These are phyloP conservation scores for Poeciliopsis occidentalis DNA, from an alignment of 2,113 vertebrate genomes.

Conservation along the genomic window DNA sequence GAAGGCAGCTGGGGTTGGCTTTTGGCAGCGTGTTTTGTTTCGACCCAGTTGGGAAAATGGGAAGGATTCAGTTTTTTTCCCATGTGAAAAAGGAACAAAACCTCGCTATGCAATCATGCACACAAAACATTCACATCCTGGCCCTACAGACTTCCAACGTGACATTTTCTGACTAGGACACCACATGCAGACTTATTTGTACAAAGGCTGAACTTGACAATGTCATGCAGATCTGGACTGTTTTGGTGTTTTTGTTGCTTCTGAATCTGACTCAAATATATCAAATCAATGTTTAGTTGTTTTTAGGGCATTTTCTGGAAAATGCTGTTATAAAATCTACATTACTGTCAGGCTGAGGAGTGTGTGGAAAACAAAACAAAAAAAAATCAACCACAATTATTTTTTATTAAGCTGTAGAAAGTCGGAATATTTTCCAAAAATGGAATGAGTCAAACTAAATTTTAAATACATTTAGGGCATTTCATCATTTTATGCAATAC, in stretches of 20 bases:
- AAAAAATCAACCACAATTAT: too few species aligned
- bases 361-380: not conserved
- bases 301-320: constrained; percentile 28
- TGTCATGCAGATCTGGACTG: constrained; percentile 76
- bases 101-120: constrained; percentile 21
- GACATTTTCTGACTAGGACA: constrained; percentile 54
- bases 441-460: not conserved
- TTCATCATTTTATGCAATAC: not conserved
- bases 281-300: constrained; percentile 40
- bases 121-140: constrained; percentile 20
- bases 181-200: constrained; percentile 66
- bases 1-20: constrained; percentile 67
- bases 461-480: not conserved
- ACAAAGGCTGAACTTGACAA: constrained; percentile 69
- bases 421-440: not conserved
- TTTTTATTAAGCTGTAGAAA: not conserved
- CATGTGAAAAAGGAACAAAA: constrained; percentile 50
- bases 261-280: constrained; percentile 34
- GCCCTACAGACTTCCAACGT: constrained; percentile 27
- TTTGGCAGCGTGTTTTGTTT: constrained; percentile 60
- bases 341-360: constrained; percentile 19
- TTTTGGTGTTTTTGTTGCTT: constrained; percentile 53
- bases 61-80: constrained; percentile 23
- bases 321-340: constrained; percentile 30
- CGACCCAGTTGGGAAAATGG: constrained; percentile 15